Conservation (phyloP, 1,140 invertebrate species). For the Aphelenchoides besseyi region DNA sequence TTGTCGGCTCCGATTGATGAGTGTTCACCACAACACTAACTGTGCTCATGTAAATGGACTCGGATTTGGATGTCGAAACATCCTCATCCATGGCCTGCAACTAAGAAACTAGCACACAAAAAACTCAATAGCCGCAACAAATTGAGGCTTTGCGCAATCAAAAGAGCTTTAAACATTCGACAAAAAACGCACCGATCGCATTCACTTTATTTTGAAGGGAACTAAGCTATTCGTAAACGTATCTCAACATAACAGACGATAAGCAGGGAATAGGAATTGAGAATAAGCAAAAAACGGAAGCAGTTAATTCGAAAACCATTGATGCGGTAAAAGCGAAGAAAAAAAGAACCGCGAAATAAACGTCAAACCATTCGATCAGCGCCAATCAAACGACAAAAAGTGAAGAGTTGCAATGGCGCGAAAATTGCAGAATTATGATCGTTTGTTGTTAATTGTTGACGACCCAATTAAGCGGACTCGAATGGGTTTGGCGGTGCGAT, state of each 20-base stretch:
- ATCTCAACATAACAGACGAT: too few relatives aligned
- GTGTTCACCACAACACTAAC: background rate
- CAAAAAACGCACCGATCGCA: too few relatives aligned
- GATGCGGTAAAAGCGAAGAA: background rate
- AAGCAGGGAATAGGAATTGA: too few relatives aligned
- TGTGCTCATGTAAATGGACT: background rate
- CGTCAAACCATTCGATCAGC: background rate
- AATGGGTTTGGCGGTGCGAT: too few relatives aligned
- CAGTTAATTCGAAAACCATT: background rate
- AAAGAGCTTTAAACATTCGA: too few relatives aligned
- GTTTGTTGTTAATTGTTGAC: too few relatives aligned
- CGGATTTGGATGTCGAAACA: slow-evolving; percentile 3
- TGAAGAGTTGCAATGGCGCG: background rate
- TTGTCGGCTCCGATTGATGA: background rate
- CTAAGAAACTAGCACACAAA: background rate
- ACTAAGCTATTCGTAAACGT: too few relatives aligned
- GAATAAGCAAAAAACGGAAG: too few relatives aligned
- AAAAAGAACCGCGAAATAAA: slow-evolving; percentile 1
- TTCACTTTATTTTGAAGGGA: too few relatives aligned
- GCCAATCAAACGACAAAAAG: background rate
- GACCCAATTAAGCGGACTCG: too few relatives aligned
- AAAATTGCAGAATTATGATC: too few relatives aligned
- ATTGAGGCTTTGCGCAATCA: too few relatives aligned
- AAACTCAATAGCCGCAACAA: background rate
- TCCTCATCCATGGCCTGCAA: background rate